phyloP scores from a whole-genome alignment of 1,140 invertebrate species.

The Brachionus plicatilis region DNA sequence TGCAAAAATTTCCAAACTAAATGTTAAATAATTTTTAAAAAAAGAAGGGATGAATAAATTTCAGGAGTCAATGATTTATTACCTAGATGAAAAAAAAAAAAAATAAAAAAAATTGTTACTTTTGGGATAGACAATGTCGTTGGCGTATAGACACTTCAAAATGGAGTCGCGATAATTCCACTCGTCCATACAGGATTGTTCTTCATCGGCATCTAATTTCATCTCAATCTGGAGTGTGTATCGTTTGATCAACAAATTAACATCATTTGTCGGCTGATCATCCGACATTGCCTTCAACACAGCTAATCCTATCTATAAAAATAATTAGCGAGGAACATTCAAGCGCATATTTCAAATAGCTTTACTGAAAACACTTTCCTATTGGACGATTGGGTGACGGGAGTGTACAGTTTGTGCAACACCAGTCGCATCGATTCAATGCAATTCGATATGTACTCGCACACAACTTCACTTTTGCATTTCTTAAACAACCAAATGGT shows the following conservation, averaged over 20 bases:
- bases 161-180: slow-evolving; percentile 29
- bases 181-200: neutral
- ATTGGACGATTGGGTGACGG: neutral
- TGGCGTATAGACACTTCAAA: slow-evolving; percentile 10
- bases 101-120: neutral
- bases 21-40: no score
- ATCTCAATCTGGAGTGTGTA: slow-evolving; percentile 16
- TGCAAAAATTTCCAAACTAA: no score
- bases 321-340: neutral
- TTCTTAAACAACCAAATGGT: neutral
- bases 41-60: no score
- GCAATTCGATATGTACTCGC: slow-evolving; percentile 34
- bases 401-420: neutral
- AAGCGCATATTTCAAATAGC: neutral
- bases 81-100: neutral
- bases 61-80: no score
- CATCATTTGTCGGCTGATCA: neutral
- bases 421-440: slow-evolving; percentile 1
- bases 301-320: slow-evolving; percentile 18
- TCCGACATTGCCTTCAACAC: neutral
- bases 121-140: neutral
- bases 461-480: slow-evolving; percentile 35
- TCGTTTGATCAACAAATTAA: slow-evolving; percentile 7
- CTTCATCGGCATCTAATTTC: neutral
- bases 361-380: neutral